Percentiles rank a stretch among this genome's conserved stretches.
phyloP scores from a whole-genome alignment of 2,113 vertebrate species.

The Isurus oxyrinchus region DNA sequence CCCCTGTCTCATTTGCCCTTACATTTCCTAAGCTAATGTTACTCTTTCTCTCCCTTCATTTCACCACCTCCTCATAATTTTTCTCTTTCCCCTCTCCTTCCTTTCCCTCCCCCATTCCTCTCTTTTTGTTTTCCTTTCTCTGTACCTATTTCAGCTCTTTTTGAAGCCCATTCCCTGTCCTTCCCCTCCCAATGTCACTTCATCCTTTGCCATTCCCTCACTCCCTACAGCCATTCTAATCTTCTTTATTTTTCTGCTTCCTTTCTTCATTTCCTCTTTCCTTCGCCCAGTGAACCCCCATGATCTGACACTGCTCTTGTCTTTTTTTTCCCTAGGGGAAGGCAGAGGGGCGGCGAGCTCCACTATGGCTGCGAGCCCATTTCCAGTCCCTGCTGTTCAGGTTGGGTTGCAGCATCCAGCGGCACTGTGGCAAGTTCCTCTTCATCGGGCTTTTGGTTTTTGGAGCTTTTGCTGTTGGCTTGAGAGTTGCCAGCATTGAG shows the following conservation, averaged over 20 bases:
- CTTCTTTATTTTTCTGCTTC: neutral
- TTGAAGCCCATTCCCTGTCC: neutral
- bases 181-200: neutral
- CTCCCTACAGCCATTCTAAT: neutral
- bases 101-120: neutral
- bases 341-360: constrained; percentile 77
- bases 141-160: neutral
- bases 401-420: constrained; percentile 92
- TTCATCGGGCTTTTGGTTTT: constrained; percentile 92
- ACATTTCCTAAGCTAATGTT: neutral
- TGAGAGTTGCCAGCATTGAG: constrained; percentile 85
- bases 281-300: neutral
- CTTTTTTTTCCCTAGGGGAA: constrained; percentile 63
- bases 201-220: neutral
- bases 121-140: neutral
- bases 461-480: constrained; percentile 86
- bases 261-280: neutral
- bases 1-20: too few relatives aligned
- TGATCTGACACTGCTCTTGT: constrained; percentile 38
- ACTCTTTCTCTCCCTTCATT: too few relatives aligned
- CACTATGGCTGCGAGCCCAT: constrained; percentile 85
- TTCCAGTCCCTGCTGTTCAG: constrained; percentile 93
- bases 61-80: neutral
- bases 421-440: constrained; percentile 93
- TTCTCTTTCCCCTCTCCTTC: neutral